These are phyloP conservation scores for Tursiops truncatus DNA, from an alignment of 2,113 vertebrate genomes.

Conservation along the genomic window DNA sequence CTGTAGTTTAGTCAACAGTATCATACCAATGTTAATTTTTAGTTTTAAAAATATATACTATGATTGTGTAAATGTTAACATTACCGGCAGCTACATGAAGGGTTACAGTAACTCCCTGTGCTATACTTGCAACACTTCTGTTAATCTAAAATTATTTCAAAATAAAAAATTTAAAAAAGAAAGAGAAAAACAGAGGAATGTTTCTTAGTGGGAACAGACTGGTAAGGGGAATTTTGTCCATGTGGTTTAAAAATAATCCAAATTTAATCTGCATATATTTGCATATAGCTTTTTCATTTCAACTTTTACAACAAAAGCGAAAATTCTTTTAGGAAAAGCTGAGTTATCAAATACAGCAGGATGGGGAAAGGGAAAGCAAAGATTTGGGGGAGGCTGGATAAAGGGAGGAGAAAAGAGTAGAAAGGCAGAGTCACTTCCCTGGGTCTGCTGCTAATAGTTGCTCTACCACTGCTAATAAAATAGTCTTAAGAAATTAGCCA, in stretches of 20 bases:
- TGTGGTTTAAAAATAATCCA: slow-evolving; percentile 10
- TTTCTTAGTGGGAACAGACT: neutral
- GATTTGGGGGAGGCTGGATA: neutral
- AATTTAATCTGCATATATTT: neutral
- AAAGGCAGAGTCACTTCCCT: neutral
- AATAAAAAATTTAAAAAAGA: neutral
- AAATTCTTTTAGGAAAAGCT: neutral
- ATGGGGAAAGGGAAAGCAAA: neutral
- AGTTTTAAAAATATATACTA: neutral
- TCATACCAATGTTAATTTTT: neutral
- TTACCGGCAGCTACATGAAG: neutral
- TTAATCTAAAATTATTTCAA: neutral
- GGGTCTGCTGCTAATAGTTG: neutral
- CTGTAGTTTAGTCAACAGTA: neutral
- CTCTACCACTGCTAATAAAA: neutral
- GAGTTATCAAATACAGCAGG: neutral
- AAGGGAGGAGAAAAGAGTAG: neutral
- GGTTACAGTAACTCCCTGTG: neutral
- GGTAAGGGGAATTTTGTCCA: neutral
- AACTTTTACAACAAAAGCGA: neutral
- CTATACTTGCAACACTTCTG: neutral
- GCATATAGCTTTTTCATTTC: neutral
- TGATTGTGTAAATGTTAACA: neutral
- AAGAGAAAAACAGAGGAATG: neutral
- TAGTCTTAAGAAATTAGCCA: neutral